Percentiles rank a stretch among this genome's conserved stretches.
Conservation (phyloP, 2,797 vertebrate species). For the Lemur catta region DNA sequence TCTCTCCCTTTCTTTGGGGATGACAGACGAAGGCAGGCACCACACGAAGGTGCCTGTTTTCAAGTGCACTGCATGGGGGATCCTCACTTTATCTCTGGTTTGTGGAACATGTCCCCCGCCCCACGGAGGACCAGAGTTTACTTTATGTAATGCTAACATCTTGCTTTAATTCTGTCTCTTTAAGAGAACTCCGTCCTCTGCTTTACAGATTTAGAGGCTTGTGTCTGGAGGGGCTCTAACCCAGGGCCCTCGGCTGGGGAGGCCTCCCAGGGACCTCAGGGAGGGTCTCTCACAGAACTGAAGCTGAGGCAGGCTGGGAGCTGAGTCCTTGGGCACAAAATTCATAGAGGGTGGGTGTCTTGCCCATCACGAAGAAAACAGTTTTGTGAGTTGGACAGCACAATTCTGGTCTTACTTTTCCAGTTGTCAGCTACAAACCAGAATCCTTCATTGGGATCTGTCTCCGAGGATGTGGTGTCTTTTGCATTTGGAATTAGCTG, state of each 20-base stretch:
- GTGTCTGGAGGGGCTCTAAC: neutral
- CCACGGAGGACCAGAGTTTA: conserved; percentile 39
- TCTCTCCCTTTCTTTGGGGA: conserved; percentile 55
- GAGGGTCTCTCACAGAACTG: neutral
- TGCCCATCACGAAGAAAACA: neutral
- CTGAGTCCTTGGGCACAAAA: neutral
- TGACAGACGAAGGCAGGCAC: conserved; percentile 58
- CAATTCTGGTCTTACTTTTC: conserved; percentile 49
- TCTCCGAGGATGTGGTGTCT: conserved; percentile 80
- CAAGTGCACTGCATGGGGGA: conserved; percentile 47
- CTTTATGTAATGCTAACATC: conserved; percentile 45
- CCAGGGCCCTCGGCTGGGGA: neutral
- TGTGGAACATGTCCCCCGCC: neutral
- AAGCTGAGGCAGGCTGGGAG: neutral
- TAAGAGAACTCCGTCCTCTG: conserved; percentile 39
- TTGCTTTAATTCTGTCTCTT: conserved; percentile 25
- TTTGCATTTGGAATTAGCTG: conserved; percentile 82
- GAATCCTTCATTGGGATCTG: conserved; percentile 74
- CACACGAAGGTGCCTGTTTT: conserved; percentile 57
- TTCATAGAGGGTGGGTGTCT: neutral
- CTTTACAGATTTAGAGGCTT: neutral
- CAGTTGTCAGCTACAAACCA: conserved; percentile 29
- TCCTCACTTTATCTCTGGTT: conserved; percentile 40
- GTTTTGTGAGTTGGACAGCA: conserved; percentile 30
- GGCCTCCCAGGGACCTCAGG: neutral